A percentile compares a stretch with the other conserved stretches of the same genome.
Evolutionary conservation across 2,797 vertebrate genomes (phyloP).

Genomic region (Australoheros facetus): DNA sequence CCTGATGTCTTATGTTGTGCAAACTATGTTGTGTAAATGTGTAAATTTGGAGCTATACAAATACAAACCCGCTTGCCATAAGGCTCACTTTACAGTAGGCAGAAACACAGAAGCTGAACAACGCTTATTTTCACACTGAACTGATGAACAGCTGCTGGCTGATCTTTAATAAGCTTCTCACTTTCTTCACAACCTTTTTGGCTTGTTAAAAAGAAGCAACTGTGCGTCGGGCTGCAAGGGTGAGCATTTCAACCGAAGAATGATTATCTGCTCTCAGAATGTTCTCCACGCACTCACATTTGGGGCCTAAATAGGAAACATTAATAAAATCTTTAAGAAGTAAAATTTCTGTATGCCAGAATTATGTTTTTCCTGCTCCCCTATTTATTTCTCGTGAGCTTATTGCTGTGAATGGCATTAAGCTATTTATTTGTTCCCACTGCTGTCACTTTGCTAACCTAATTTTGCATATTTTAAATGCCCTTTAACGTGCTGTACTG

Average conservation of each 20-base stretch:
- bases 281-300: neutral
- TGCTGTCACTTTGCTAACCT: neutral
- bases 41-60: neutral
- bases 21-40: neutral
- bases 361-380: neutral
- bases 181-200: neutral
- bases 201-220: neutral
- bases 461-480: constrained; percentile 5
- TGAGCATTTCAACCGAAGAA: neutral
- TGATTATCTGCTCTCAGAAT: neutral
- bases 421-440: neutral
- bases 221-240: constrained; percentile 1
- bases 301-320: neutral
- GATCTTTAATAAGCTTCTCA: neutral
- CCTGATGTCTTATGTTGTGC: neutral
- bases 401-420: neutral
- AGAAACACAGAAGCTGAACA: neutral
- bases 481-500: neutral
- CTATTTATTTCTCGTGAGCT: neutral
- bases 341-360: neutral
- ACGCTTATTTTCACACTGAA: constrained; percentile 9
- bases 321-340: neutral
- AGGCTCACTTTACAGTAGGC: neutral
- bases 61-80: neutral
- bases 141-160: neutral